Evolutionary conservation across 2,113 vertebrate species (phyloP).

Genomic region (Podarcis muralis): DNA sequence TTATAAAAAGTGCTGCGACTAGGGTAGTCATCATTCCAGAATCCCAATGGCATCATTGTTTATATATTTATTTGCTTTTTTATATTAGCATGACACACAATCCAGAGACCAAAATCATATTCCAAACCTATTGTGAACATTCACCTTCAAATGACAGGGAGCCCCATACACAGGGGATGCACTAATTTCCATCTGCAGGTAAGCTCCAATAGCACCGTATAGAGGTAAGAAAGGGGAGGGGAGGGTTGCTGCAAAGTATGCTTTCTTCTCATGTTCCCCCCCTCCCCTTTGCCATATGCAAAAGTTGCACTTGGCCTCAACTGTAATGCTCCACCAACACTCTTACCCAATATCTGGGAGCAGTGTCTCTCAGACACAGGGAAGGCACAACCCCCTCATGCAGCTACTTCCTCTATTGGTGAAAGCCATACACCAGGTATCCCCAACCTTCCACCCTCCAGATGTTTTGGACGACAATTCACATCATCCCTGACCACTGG

Average conservation of each 20-base stretch:
- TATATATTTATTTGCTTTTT: neutral
- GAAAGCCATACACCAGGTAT: no score
- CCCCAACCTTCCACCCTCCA: no score
- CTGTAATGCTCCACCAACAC: no score
- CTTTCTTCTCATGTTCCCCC: neutral
- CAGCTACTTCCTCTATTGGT: neutral
- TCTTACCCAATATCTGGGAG: neutral
- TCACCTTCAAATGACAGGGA: neutral
- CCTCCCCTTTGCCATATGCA: neutral
- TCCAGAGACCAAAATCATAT: neutral
- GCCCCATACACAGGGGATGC: no score
- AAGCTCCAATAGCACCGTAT: no score
- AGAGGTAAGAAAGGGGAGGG: no score
- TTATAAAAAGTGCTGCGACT: neutral
- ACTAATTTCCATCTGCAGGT: no score
- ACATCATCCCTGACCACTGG: no score
- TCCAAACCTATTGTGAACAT: neutral
- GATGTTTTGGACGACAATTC: no score
- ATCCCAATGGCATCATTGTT: neutral
- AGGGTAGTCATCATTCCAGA: neutral
- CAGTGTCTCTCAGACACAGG: neutral
- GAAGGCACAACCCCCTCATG: neutral
- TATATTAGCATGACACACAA: neutral
- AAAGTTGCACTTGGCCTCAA: no score
- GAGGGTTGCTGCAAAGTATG: no score